Conservation (phyloP, 2,888 invertebrate genomes). For the Volucella inflata region DNA sequence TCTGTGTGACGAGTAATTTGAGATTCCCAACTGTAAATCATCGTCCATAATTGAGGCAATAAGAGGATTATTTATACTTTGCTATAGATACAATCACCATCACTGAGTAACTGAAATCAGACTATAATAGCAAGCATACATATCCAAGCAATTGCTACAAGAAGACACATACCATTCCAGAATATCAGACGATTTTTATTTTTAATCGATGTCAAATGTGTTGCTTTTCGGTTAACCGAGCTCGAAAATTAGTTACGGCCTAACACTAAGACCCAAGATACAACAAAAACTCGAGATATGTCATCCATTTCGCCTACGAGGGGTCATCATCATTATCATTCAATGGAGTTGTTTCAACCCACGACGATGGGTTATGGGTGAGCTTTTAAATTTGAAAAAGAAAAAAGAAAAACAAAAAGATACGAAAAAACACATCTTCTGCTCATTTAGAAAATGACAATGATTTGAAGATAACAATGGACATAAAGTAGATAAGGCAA, state of each 20-base stretch:
- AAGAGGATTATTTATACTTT: slow-evolving; percentile 14
- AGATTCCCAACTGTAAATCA: slow-evolving; percentile 55
- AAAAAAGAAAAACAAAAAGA: too few species aligned
- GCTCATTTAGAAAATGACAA: slow-evolving; percentile 1
- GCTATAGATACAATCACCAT: slow-evolving; percentile 5
- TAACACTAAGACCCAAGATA: neutral
- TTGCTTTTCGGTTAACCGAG: neutral
- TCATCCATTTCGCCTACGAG: slow-evolving; percentile 14
- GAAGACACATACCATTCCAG: too few species aligned
- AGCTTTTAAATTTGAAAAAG: slow-evolving; percentile 17
- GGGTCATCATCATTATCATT: slow-evolving; percentile 21
- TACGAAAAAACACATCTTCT: neutral
- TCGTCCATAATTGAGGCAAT: slow-evolving; percentile 56
- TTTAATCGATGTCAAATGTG: slow-evolving; percentile 1
- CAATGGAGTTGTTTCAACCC: slow-evolving; percentile 6
- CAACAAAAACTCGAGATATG: neutral
- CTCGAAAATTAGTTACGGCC: slow-evolving; percentile 7
- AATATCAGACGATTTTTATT: neutral
- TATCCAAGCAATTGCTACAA: slow-evolving; percentile 24
- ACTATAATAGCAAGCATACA: slow-evolving; percentile 62
- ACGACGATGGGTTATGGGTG: slow-evolving; percentile 4
- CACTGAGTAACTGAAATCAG: slow-evolving; percentile 24
- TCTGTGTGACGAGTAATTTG: slow-evolving; percentile 40
- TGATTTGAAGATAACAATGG: slow-evolving; percentile 1
- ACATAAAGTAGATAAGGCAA: slow-evolving; percentile 18